Evolutionary conservation across 2,113 vertebrate species (phyloP), one percentile per base, ranked within the genome.

Genomic region (Stegostoma tigrinum): DNA sequence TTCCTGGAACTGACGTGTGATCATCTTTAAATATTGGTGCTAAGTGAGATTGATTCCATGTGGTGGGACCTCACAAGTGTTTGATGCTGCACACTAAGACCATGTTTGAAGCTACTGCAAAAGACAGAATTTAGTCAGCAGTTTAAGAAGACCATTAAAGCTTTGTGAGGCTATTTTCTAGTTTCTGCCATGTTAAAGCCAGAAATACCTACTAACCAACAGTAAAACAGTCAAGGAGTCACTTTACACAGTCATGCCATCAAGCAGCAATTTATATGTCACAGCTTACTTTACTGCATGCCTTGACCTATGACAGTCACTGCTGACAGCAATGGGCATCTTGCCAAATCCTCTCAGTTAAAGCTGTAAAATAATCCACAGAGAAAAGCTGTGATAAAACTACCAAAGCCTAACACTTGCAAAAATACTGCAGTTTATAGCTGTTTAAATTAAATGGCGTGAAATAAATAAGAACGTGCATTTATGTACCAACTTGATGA

Each of bases 261-360:
- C 89, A 93, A 93, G 17, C 89, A 93, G 61, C 89, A 93, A 93
- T 93, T 93, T 93, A 93, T 93, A 93, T 93, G 89, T 93, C 89
- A 93, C 89, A 93, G 89, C 64, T 66, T 66, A 93, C n/a, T 93
- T 93, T 93, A 66, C 89, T 93, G 89, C 89, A 67, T 38, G 89
- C 89, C 89, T 93, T 93, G 61, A 93, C 89, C 55, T 66, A 21
- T 93, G 89, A 93, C 89, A 61, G 61, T 93, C 61, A 61, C 89
- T 67, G 34, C 89, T 93, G 61, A 93, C 89, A 93, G 64, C 89
- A 2, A 61, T 38, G 89, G 89, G 89, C 89, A 93, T 17, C 89
- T 93, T 93, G 55, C 89, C 89, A 93, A 93, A 38, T 93, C 61
- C 55, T 93, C 87, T 64, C 87, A 64, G 55, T 64, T 91, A n/a